Evolutionary conservation across 2,113 vertebrate genomes (phyloP), one percentile per base, ranked within the genome.

Genomic region (Gymnarchus niloticus): DNA sequence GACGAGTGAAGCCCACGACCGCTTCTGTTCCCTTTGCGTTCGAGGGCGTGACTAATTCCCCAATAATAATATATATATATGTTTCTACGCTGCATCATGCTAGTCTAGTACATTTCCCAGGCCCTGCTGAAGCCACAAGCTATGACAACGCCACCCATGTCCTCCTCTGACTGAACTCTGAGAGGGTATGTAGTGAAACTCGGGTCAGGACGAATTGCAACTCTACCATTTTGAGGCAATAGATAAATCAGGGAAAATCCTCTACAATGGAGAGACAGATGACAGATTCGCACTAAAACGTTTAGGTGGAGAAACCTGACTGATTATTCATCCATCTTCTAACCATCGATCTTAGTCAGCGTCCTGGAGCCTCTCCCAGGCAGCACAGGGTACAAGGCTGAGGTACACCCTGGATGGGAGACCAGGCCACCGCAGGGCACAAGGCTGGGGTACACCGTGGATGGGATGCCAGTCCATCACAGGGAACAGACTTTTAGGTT

Each of bases 21-120:
- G 56, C 83, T 84, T 59, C 28, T 73, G n/a, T 56, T 25, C n/a
- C 21, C 21, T 69, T 33, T 28, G 59, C 21, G 41, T 21, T 23
- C 81, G 84, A 85, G 10, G 83, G 54, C 0, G 52, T 5, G 78
- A 84, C 52, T 23, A 61, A 76, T 86, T 78, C 25, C 83, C 85
- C 37, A 44, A 28, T 57, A 85, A 65, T 87, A 86, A 87, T 80
- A 83, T 54, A 84, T 83, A 56, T 51, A 65, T 87, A 86, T 61
- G 49, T 52, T 33, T 54, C 23, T 3, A 37, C 81, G 51, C 52
- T 51, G 52, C 19, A 19, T 28, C 52, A 14, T 14, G 52, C 52
- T 54, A 61, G 23, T 61, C 6, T n/a, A 21, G 23, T 4, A 54
- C 52, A 14, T 14, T 54, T 6, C 6, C 52, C 14, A 14, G 52